These are phyloP conservation scores for Emydocephalus ijimae DNA, from an alignment of 2,113 vertebrate species.

Conservation along the genomic window DNA sequence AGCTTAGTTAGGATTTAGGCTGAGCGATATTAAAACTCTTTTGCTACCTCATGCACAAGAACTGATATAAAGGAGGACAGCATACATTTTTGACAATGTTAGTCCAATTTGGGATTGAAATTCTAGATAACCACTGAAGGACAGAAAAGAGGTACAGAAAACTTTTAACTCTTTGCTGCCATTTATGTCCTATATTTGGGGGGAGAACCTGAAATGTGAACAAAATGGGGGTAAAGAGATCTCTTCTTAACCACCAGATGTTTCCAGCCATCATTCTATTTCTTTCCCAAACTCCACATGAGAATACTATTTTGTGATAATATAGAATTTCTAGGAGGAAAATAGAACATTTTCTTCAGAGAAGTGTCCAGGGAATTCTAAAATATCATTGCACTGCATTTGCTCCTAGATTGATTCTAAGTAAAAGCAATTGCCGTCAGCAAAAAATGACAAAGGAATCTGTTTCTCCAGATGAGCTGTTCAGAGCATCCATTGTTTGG, in stretches of 20 bases:
- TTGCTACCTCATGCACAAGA: too few relatives aligned
- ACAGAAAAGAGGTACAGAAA: background rate
- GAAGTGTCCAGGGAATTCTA: background rate
- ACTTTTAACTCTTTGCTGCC: background rate
- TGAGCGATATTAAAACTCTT: background rate
- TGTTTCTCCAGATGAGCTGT: too few relatives aligned
- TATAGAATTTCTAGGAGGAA: background rate
- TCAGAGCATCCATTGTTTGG: too few relatives aligned
- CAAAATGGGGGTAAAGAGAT: background rate
- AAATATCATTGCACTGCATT: background rate
- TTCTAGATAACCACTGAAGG: background rate
- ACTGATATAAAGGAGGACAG: background rate
- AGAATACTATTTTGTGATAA: background rate
- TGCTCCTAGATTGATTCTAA: background rate
- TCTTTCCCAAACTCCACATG: background rate
- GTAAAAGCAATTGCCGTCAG: background rate
- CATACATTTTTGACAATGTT: background rate
- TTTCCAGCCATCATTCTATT: background rate
- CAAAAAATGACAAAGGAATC: background rate
- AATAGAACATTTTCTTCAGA: background rate
- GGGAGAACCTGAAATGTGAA: background rate
- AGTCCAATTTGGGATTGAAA: background rate
- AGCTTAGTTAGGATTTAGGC: background rate
- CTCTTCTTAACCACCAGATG: background rate
- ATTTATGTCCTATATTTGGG: background rate